Conservation (phyloP, 2,888 invertebrate genomes). For the Elegia similella region DNA sequence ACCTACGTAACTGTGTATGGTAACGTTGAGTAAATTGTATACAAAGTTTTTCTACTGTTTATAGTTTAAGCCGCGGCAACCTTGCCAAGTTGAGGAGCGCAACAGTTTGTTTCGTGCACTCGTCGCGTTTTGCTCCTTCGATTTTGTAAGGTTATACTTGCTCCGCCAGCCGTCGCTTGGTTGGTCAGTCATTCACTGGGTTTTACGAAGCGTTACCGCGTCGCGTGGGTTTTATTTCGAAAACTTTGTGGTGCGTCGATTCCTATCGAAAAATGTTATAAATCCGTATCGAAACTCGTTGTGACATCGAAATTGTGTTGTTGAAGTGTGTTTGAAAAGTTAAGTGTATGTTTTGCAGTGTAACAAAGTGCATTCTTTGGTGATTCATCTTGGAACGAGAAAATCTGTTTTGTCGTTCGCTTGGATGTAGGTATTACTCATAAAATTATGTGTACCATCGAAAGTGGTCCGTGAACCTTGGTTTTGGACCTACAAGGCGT, state of each 20-base stretch:
- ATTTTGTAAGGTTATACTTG: slow-evolving; percentile 70
- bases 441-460: slow-evolving; percentile 59
- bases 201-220: slow-evolving; percentile 47
- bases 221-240: slow-evolving; percentile 43
- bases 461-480: slow-evolving; percentile 52
- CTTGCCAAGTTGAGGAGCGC: slow-evolving; percentile 59
- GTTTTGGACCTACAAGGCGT: slow-evolving; percentile 32
- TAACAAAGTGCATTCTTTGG: slow-evolving; percentile 67
- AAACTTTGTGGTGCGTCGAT: slow-evolving; percentile 65
- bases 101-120: slow-evolving; percentile 49
- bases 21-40: slow-evolving; percentile 40
- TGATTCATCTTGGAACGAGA: slow-evolving; percentile 77
- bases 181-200: slow-evolving; percentile 53
- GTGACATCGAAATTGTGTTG: slow-evolving; percentile 44
- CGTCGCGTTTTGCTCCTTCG: slow-evolving; percentile 48
- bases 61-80: slow-evolving; percentile 53
- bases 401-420: slow-evolving; percentile 62
- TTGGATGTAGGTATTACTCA: slow-evolving; percentile 50
- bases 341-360: slow-evolving; percentile 50
- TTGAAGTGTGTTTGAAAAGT: slow-evolving; percentile 46
- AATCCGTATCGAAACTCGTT: slow-evolving; percentile 51
- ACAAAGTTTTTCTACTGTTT: slow-evolving; percentile 63
- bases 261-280: slow-evolving; percentile 49
- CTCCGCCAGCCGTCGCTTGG: slow-evolving; percentile 40
- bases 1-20: slow-evolving; percentile 49